Conservation (phyloP, 2,888 invertebrate species). For the Thalpophila matura region DNA sequence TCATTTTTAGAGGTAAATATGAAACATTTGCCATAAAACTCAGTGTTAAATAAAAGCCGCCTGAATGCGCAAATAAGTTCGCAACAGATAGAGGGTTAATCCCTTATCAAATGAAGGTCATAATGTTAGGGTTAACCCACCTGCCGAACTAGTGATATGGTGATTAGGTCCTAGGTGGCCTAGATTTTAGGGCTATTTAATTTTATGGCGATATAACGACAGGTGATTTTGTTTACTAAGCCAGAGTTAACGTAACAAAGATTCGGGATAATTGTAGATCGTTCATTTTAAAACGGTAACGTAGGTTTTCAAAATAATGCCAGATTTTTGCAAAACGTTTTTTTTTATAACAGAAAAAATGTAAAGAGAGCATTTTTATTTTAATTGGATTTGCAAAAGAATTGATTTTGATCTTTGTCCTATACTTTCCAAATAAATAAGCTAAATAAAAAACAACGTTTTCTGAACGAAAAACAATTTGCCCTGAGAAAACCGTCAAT, state of each 20-base stretch:
- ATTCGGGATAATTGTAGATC: conserved; percentile 7
- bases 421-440: background rate
- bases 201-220: background rate
- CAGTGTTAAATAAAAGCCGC: conserved; percentile 4
- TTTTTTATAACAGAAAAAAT: background rate
- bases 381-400: conserved; percentile 12
- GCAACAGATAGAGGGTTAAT: conserved; percentile 22
- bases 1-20: background rate
- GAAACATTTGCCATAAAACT: conserved; percentile 17
- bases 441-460: background rate
- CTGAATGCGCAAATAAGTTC: background rate
- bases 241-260: background rate
- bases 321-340: background rate
- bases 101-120: conserved; percentile 6
- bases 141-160: conserved; percentile 37
- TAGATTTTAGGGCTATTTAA: background rate
- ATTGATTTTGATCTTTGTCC: background rate
- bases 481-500: background rate
- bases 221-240: background rate
- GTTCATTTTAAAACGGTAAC: too few relatives aligned
- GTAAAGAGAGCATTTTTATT: conserved; percentile 9
- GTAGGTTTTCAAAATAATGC: too few relatives aligned
- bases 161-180: conserved; percentile 5
- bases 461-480: conserved; percentile 4
- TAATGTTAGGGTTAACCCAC: conserved; percentile 16